These are phyloP conservation scores for Rhaphigaster nebulosa DNA, from an alignment of 2,888 invertebrate genomes.

Conservation along the genomic window DNA sequence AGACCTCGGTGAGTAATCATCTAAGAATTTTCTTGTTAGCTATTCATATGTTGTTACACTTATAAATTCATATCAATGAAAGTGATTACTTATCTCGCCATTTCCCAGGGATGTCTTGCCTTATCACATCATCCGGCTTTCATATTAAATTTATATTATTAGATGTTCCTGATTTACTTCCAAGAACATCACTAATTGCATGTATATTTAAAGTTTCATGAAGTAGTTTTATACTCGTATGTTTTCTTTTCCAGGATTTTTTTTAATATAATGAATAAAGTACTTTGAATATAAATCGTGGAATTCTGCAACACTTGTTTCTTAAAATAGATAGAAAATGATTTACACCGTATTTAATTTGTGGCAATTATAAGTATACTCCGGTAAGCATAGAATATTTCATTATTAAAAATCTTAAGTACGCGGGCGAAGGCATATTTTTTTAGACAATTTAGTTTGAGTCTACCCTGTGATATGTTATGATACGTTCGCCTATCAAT, in stretches of 20 bases:
- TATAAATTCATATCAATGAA: neutral
- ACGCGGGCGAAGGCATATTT: too few species aligned
- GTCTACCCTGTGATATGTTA: too few species aligned
- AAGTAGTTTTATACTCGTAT: neutral
- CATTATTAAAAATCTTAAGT: too few species aligned
- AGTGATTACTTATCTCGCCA: neutral
- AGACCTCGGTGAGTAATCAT: conserved; percentile 54
- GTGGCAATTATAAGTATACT: too few species aligned
- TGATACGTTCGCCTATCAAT: too few species aligned
- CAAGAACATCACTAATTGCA: neutral
- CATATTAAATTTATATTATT: neutral
- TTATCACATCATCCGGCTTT: neutral
- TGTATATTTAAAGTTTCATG: neutral
- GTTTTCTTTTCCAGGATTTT: neutral
- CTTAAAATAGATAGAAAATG: too few species aligned
- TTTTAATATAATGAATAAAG: too few species aligned
- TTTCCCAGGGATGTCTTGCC: neutral
- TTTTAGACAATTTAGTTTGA: too few species aligned
- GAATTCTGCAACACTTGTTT: too few species aligned
- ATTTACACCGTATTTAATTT: too few species aligned
- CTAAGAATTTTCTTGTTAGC: neutral
- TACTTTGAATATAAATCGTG: too few species aligned
- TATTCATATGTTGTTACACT: neutral
- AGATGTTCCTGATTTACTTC: neutral
- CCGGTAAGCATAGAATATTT: too few species aligned